Base-by-base conservation (phyloP, 2,113 vertebrate species). In the Epinephelus lanceolatus region DNA sequence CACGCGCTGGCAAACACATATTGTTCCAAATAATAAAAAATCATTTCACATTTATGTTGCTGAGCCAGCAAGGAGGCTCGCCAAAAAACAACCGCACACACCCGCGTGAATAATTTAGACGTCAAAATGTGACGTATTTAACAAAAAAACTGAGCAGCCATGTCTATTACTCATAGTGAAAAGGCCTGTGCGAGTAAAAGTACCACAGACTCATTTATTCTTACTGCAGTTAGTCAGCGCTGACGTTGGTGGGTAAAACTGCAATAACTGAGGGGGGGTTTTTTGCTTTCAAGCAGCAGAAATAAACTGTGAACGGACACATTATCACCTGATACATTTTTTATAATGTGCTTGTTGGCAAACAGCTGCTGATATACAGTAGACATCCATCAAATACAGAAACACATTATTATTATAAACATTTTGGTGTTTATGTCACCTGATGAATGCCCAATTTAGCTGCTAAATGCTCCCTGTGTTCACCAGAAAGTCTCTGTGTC, bases 1-100 rank as follows among this genome's bases (percentile, higher is more conserved):
- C 87, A 84, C 19, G 7, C 21, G 9, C 33, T 0, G 62, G 55
- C 76, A 6, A 52, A 71, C 78, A 47, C 71, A 7, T 25, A n/a
- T 52, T n/a, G 78, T 80, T 73, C 53, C 21, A 52, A 76, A 76
- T 14, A 55, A 68, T 37, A 59, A 74, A 61, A 76, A 67, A 80
- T 40, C 18, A 69, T 70, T 70, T 51, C 63, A 68, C 37, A 52
- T 62, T 69, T 1, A 25, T 47, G 78, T 4, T 76, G 85, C 85
- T 87, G 85, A 86, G 66, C 51, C 73, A 78, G 82, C 81, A 15
- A 76, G 27, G 47, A 60, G 6, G 21, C 51, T 56, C 2, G 2
- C 23, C 42, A 0, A 55, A 65, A 75, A 47, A 66, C 49, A 62
- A 49, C 15, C 10, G 21, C 19, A 33, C 37, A 19, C 70, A 55